phyloP scores from a whole-genome alignment of 2,888 invertebrate species.

The Morpho helenor region DNA sequence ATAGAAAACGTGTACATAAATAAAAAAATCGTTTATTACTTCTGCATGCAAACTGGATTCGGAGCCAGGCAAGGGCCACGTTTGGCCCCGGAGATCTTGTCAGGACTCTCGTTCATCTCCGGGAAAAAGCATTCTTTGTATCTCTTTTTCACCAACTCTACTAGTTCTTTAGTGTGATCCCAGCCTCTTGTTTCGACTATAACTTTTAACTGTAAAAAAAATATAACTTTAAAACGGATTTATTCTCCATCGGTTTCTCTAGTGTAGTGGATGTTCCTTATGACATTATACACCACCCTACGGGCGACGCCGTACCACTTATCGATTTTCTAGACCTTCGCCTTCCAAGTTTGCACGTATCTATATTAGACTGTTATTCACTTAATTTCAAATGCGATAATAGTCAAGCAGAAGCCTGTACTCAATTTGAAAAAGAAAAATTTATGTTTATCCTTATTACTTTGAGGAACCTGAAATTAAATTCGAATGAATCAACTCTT shows the following conservation, averaged over 20 bases:
- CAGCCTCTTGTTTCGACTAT: conserved; percentile 93
- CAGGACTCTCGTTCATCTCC: conserved; percentile 42
- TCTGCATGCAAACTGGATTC: conserved; percentile 69
- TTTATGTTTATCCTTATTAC: too few relatives aligned
- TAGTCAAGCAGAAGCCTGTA: too few relatives aligned
- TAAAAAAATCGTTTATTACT: conserved; percentile 32
- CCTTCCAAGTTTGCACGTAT: not conserved
- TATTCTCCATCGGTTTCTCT: too few relatives aligned
- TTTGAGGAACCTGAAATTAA: too few relatives aligned
- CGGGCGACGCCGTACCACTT: too few relatives aligned
- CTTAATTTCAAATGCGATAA: too few relatives aligned
- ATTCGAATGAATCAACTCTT: too few relatives aligned
- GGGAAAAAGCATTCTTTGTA: conserved; percentile 81
- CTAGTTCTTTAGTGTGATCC: conserved; percentile 82
- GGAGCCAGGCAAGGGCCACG: conserved; percentile 68
- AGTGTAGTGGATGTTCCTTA: too few relatives aligned
- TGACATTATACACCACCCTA: too few relatives aligned
- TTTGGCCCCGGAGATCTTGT: conserved; percentile 39
- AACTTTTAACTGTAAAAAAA: conserved; percentile 84
- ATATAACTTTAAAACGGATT: too few relatives aligned
- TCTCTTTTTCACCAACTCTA: conserved; percentile 67
- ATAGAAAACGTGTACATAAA: not conserved
- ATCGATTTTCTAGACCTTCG: too few relatives aligned
- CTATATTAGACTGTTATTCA: not conserved
- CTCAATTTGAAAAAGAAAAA: too few relatives aligned